phyloP scores from a whole-genome alignment of 2,113 vertebrate genomes.

The Dissostichus mawsoni region DNA sequence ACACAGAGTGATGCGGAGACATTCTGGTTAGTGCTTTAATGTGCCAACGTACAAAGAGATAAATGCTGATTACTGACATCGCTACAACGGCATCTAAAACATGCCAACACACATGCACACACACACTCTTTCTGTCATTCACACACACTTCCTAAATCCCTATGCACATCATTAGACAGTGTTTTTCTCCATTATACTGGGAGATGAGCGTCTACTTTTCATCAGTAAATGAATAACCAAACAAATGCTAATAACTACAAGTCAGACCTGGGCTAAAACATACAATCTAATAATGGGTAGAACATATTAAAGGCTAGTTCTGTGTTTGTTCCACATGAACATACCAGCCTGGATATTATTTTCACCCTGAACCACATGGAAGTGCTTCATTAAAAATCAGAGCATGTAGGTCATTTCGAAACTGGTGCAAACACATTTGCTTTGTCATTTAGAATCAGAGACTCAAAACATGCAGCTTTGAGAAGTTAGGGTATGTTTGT shows the following conservation, averaged over 20 bases:
- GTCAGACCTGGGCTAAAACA: constrained; percentile 67
- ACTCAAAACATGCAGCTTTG: constrained; percentile 23
- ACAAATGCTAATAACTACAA: constrained; percentile 54
- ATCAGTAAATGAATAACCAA: constrained; percentile 51
- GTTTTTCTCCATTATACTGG: constrained; percentile 51
- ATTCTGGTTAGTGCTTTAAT: constrained; percentile 71
- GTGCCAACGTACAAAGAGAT: constrained; percentile 74
- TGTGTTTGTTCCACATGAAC: background rate
- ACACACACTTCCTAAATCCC: constrained; percentile 46
- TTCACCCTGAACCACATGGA: constrained; percentile 9
- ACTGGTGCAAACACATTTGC: constrained; percentile 40
- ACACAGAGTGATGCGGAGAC: background rate
- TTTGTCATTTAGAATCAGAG: constrained; percentile 39
- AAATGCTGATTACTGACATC: constrained; percentile 72
- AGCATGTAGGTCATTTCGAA: constrained; percentile 61
- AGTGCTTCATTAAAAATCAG: constrained; percentile 57
- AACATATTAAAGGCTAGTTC: background rate
- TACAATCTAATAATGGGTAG: background rate
- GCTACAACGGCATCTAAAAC: constrained; percentile 74
- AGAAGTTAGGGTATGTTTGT: background rate
- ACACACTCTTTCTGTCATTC: background rate
- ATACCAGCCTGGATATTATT: constrained; percentile 10
- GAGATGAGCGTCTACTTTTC: constrained; percentile 55
- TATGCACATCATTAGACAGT: constrained; percentile 66
- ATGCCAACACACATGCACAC: constrained; percentile 57